Evolutionary conservation across 92 coral and sea anemone genomes (phyloP).

Genomic region (Zoanthus sociatus): DNA sequence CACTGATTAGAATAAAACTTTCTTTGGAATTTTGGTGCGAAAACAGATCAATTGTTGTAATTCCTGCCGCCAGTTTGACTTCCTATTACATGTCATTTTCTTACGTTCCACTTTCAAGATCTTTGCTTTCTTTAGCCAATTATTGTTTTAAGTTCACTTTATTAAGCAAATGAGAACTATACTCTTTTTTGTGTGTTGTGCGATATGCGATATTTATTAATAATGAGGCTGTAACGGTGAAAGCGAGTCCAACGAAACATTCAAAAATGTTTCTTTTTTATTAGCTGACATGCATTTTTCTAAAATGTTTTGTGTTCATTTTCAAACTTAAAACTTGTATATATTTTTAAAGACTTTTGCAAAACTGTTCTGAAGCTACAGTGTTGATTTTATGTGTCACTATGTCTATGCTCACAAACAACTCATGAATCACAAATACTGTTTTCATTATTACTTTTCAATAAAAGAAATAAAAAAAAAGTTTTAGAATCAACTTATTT

Average conservation of each 20-base stretch:
- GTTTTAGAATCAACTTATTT: background rate
- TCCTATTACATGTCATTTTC: background rate
- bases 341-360: background rate
- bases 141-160: background rate
- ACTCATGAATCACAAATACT: background rate
- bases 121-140: background rate
- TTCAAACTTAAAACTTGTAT: background rate
- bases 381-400: background rate
- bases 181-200: background rate
- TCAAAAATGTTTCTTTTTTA: background rate
- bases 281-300: background rate
- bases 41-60: conserved; percentile 24
- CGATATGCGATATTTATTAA: background rate
- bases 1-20: background rate
- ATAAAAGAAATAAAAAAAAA: background rate
- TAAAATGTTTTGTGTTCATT: background rate
- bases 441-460: background rate
- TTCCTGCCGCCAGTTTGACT: conserved; percentile 15
- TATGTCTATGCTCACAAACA: background rate
- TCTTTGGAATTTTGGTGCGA: conserved; percentile 42
- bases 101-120: background rate
- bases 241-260: background rate
- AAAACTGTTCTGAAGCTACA: background rate
- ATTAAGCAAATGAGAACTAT: background rate
- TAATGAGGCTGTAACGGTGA: background rate